These are phyloP conservation scores for Salticus scenicus DNA, from an alignment of 2,888 invertebrate species.

Conservation along the genomic window DNA sequence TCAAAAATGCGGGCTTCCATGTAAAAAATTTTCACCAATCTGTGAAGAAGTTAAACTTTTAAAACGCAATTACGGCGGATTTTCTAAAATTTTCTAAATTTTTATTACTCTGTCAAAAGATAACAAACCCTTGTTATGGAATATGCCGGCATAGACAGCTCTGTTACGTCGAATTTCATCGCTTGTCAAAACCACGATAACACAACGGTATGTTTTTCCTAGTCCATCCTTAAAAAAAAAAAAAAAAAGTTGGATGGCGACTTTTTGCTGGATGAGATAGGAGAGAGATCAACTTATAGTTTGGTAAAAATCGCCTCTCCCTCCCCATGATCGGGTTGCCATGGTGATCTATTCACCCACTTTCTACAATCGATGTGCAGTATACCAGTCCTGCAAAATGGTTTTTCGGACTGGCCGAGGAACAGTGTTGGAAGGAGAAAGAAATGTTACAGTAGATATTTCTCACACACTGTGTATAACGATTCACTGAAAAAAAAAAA, in stretches of 20 bases:
- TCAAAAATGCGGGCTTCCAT: no score
- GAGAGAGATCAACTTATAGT: slow-evolving; percentile 4
- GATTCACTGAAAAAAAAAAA: not conserved
- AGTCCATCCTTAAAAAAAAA: no score
- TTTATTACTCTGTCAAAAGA: no score
- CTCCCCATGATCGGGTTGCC: not conserved
- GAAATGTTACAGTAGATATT: not conserved
- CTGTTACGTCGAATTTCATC: no score
- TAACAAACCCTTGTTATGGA: no score
- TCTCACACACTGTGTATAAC: not conserved
- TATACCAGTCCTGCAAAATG: not conserved
- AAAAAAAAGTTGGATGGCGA: not conserved
- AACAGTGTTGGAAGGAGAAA: not conserved
- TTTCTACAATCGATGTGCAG: slow-evolving; percentile 10
- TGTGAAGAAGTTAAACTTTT: no score
- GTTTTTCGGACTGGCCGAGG: not conserved
- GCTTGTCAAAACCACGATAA: no score
- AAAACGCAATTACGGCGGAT: no score
- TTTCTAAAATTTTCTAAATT: no score
- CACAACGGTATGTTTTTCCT: no score
- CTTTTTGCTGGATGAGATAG: not conserved
- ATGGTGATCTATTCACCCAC: slow-evolving; percentile 12
- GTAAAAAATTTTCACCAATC: no score
- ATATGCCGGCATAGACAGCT: no score
- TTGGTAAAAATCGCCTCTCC: not conserved